phyloP scores from a whole-genome alignment of 2,797 vertebrate species.

The Bovichtus diacanthus region DNA sequence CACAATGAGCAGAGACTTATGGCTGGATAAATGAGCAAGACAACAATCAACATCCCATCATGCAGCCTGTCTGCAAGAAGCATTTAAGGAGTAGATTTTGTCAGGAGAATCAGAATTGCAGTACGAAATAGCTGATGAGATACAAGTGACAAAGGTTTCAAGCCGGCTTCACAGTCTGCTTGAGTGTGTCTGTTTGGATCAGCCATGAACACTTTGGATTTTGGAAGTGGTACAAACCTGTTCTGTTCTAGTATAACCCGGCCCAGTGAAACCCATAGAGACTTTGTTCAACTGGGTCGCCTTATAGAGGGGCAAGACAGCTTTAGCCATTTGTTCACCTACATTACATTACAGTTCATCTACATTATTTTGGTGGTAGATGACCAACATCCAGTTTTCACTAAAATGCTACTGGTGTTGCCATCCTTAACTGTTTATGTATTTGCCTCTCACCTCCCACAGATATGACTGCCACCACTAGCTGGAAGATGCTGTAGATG shows the following conservation, averaged over 20 bases:
- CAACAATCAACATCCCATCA: not conserved
- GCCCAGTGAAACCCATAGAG: not conserved
- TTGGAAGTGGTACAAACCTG: not conserved
- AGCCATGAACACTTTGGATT: not conserved
- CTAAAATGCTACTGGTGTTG: not conserved
- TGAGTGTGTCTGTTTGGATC: not conserved
- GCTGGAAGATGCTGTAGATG: conserved; percentile 97
- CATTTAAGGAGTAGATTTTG: not conserved
- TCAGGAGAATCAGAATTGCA: not conserved
- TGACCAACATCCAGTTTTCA: not conserved
- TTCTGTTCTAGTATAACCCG: not conserved
- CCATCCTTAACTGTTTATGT: not conserved
- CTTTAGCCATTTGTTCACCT: not conserved
- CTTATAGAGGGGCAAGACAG: not conserved
- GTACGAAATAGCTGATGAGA: not conserved
- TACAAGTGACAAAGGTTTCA: too few species aligned
- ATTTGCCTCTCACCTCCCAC: conserved; percentile 85
- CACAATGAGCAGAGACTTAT: too few species aligned
- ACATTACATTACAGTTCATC: not conserved
- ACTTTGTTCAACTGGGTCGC: not conserved
- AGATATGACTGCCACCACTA: conserved; percentile 77
- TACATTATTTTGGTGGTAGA: not conserved
- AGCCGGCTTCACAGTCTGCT: too few species aligned
- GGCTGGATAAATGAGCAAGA: not conserved
- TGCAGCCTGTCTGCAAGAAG: not conserved